phyloP scores from a whole-genome alignment of 2,113 vertebrate species.

The Alethe diademata region DNA sequence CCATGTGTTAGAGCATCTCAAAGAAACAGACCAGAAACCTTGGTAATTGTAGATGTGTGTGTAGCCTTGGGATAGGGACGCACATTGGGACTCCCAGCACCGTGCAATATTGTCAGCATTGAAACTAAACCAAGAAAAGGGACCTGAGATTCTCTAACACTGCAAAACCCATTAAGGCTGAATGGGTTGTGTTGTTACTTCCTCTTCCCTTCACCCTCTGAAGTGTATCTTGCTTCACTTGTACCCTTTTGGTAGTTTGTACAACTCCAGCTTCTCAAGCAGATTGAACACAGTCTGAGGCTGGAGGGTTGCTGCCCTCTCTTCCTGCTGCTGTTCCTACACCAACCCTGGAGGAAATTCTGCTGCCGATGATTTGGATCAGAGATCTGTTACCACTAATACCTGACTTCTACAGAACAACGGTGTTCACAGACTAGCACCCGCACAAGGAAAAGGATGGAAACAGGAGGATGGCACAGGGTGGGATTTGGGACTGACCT shows the following conservation, averaged over 20 bases:
- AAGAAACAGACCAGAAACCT: neutral
- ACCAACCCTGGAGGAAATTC: neutral
- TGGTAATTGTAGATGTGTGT: neutral
- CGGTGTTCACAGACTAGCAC: neutral
- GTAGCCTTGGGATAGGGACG: neutral
- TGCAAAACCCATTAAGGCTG: neutral
- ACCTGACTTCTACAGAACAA: neutral
- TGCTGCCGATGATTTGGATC: neutral
- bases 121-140: neutral
- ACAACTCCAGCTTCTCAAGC: neutral
- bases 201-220: neutral
- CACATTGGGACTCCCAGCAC: accelerated
- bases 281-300: neutral
- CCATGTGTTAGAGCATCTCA: neutral
- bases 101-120: neutral
- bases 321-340: neutral
- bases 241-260: neutral
- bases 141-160: neutral
- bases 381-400: neutral
- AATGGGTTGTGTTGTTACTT: neutral
- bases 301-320: neutral
- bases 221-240: neutral
- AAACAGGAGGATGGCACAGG: neutral
- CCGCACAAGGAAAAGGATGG: accelerated
- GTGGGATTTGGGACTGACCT: neutral